Percentiles rank a stretch among this genome's conserved stretches.
These are phyloP conservation scores for Scopus umbretta DNA, from an alignment of 2,113 vertebrate species.

Conservation along the genomic window DNA sequence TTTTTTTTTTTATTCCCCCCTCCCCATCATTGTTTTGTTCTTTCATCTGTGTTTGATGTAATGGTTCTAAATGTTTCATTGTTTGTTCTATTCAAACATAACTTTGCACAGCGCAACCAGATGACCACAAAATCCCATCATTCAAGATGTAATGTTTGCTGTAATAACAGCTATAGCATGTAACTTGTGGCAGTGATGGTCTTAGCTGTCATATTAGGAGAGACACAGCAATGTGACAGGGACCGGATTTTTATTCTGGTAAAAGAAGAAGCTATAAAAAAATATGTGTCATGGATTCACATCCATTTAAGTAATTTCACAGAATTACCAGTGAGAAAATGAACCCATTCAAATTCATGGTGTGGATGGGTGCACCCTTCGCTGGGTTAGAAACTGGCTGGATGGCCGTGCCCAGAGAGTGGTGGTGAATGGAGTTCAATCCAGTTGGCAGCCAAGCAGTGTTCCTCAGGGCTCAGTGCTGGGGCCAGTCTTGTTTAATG, in stretches of 20 bases:
- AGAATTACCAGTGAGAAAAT: neutral
- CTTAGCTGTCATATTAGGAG: neutral
- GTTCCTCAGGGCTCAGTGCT: no score
- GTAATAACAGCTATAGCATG: neutral
- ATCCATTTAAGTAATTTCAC: conserved; percentile 8
- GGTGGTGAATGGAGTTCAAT: no score
- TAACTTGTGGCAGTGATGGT: conserved; percentile 21
- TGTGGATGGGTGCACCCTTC: no score
- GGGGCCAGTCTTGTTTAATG: no score
- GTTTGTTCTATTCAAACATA: conserved; percentile 23
- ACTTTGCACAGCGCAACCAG: neutral
- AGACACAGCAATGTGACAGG: neutral
- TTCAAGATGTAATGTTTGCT: neutral
- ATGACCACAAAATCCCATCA: conserved; percentile 20
- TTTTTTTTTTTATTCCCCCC: neutral
- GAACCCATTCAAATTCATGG: neutral
- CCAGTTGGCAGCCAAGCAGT: no score
- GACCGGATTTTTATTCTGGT: neutral
- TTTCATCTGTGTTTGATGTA: neutral
- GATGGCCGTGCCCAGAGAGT: no score
- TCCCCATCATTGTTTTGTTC: neutral
- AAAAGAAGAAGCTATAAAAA: neutral
- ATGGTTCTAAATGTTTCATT: conserved; percentile 6
- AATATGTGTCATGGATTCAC: neutral
- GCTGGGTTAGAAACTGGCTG: no score